Evolutionary conservation across 2,797 vertebrate genomes (phyloP).

Genomic region (Chrosomus eos): DNA sequence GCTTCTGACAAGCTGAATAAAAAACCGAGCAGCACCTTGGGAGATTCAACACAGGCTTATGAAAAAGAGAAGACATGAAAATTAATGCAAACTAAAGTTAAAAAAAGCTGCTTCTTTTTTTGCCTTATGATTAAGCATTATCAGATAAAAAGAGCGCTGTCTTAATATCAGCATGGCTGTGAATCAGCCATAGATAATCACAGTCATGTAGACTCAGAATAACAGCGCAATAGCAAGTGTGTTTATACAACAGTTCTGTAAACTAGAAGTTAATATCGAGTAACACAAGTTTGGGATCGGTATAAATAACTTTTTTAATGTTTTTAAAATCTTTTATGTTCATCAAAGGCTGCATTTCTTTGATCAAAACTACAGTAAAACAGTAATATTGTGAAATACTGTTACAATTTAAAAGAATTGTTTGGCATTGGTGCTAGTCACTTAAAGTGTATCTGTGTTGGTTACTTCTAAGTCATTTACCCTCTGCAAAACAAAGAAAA

Average conservation of each 20-base stretch:
- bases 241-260: not conserved
- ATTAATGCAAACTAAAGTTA: slow-evolving; percentile 39
- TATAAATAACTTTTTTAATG: not conserved
- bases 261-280: not conserved
- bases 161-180: not conserved
- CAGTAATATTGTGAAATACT: not conserved
- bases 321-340: not conserved
- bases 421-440: not conserved
- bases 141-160: not conserved
- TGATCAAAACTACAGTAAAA: not conserved
- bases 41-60: slow-evolving; percentile 65
- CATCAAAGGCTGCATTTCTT: not conserved
- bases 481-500: slow-evolving; percentile 7
- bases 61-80: slow-evolving; percentile 58
- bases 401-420: not conserved
- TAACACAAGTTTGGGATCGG: not conserved
- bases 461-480: not conserved
- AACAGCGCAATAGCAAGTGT: not conserved
- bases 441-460: not conserved
- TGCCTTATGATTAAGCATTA: slow-evolving; percentile 28
- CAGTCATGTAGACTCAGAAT: not conserved
- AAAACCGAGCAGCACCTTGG: slow-evolving; percentile 75
- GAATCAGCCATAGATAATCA: not conserved
- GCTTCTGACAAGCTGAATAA: slow-evolving; percentile 88
- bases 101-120: not conserved